Base-by-base conservation (phyloP, 2,113 vertebrate species). In the Mirounga angustirostris region DNA sequence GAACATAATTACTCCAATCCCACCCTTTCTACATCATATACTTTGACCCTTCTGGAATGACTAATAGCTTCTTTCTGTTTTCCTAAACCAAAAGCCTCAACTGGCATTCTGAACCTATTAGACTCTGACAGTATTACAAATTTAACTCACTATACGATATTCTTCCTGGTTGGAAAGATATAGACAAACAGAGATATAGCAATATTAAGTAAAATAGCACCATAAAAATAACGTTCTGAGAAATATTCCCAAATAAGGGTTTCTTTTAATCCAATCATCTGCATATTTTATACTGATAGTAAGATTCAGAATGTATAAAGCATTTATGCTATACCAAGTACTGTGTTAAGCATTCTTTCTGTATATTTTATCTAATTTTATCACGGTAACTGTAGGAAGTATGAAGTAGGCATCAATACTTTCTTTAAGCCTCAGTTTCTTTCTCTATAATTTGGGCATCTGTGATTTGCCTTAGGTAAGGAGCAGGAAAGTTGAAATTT, bases 41-140 rank as follows among this genome's bases (percentile, higher is more conserved):
- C 94, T 98, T 98, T 97, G 98, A 97, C 97, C 97, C 56, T 74
- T 2, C 63, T 46, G 79, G 84, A 3, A 18, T 98, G 97, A 98
- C 94, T 98, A 98, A 97, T 95, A 88, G 87, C 78, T 94, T 97
- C 94, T 99, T 97, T 98, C 96, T 98, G 81, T 96, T 94, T 0
- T 0, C 79, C 85, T 95, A 96, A 98, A 95, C 79, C 63, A 71
- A 69, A 96, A 91, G 54, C 92, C 95, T 97, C 95, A 50, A 97
- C 93, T 97, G 97, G 93, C 97, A 98, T 98, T 98, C 98, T 97
- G 94, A 93, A 86, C 54, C 36, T 67, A 65, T 92, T 96, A 97
- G 96, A 97, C 85, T 98, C 92, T 97, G 95, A 96, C 86, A 43
- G 7, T 46, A 65, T 74, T 84, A 80, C 18, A 76, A 76, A 91